Evolutionary conservation across 2,888 invertebrate genomes (phyloP), one percentile per base, ranked within the genome.

Genomic region (Mamestra brassicae): DNA sequence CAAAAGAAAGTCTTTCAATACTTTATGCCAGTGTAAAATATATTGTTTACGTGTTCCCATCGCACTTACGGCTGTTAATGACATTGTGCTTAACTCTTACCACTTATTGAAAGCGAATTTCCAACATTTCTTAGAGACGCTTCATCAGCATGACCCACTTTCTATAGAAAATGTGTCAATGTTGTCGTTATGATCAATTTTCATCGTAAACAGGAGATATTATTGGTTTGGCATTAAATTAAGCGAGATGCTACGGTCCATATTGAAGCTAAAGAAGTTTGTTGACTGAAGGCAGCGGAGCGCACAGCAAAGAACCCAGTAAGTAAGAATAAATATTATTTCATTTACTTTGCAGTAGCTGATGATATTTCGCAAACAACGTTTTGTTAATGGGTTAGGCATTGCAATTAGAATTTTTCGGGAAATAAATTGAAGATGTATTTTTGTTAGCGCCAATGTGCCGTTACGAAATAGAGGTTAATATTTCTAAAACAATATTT

Each of bases 121-220:
- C 85, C 85, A 88, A 76, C 83, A 87, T 86, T 89, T 91, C 91
- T 89, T 86, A 90, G 92, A 91, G 91, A 85, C 83, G 88, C 89
- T 88, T 90, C 91, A 92, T 91, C 88, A 89, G 81, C 63, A 64
- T 82, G 90, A 86, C 92, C 92, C 83, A 92, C 93, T 94, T 94
- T 94, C 93, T 90, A 90, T 88, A 92, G 93, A 94, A 93, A 93
- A 93, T 92, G 88, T 88, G 89, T 86, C 89, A 83, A 87, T 88
- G 86, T 80, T 78, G 88, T 90, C 85, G 89, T 88, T 87, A 86
- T 78, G 83, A 84, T 83, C 77, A 86, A 87, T 90, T 89, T 89
- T 87, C 87, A 71, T 81, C 81, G 61, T 79, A 83, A 87, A 83
- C 62, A 74, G 38, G n/a, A 63, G 62, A 71, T 67, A 60, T 66